Percentiles rank a stretch among this genome's conserved stretches.
Evolutionary conservation across 2,888 invertebrate species (phyloP).

Genomic region (Lordiphosa andalusiaca): DNA sequence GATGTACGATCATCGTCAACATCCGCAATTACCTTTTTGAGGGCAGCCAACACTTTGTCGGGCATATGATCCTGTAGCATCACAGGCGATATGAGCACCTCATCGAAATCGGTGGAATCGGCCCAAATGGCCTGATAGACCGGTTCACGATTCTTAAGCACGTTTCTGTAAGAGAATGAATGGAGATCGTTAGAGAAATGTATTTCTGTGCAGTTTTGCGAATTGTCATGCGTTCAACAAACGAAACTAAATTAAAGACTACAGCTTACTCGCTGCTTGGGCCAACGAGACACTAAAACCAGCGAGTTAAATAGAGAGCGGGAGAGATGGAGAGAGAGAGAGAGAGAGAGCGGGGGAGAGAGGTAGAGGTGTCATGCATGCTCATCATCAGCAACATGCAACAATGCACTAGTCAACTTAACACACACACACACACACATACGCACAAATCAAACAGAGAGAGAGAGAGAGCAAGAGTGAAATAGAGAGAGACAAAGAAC

Average conservation of each 20-base stretch:
- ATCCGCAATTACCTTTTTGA: constrained; percentile 87
- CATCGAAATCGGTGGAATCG: constrained; percentile 90
- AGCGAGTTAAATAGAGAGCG: constrained; percentile 9
- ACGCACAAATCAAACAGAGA: constrained; percentile 7
- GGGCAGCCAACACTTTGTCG: constrained; percentile 89
- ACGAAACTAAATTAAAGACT: too few relatives aligned
- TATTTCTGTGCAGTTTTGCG: not conserved
- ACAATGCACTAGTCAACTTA: not conserved
- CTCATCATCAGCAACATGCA: constrained; percentile 1
- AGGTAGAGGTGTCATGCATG: constrained; percentile 2
- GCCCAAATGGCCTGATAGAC: constrained; percentile 94
- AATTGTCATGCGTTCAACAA: too few relatives aligned
- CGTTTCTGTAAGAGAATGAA: constrained; percentile 82
- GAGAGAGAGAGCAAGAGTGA: constrained; percentile 4
- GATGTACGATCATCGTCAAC: constrained; percentile 70
- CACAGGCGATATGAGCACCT: constrained; percentile 92
- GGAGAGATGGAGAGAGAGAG: constrained; percentile 8
- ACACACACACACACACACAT: not conserved
- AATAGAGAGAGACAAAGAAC: constrained; percentile 22
- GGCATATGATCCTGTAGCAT: constrained; percentile 97
- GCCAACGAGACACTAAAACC: constrained; percentile 7
- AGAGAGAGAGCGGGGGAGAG: constrained; percentile 11
- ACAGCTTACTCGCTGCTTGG: constrained; percentile 5
- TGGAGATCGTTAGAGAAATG: constrained; percentile 17
- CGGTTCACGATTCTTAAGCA: constrained; percentile 86